Base-by-base conservation (phyloP, 2,113 vertebrate genomes). In the Gasterosteus aculeatus region DNA sequence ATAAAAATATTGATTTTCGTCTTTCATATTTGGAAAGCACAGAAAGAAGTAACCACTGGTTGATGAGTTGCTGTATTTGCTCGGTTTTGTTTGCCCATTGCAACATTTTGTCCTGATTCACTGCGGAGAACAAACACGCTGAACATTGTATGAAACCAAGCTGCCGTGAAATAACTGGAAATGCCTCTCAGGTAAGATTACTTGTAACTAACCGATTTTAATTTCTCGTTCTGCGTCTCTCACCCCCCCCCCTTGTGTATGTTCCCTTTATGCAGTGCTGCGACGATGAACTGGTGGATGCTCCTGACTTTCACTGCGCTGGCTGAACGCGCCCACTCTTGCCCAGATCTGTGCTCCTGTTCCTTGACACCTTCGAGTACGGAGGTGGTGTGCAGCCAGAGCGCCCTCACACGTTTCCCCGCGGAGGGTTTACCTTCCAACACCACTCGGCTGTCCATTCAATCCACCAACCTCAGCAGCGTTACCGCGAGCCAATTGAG, bases 391-490 rank as follows among this genome's bases (percentile, higher is more conserved):
- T 96, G 95, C 80, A 78, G 61, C 0, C 91, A 91, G 12, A 54
- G 84, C 3, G 69, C 87, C 3, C 90, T 95, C 0, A 76, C 61
- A 2, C 1, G 35, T 39, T 92, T 96, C 59, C 95, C 96, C 0
- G 1, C 1, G 0, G 0, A n/a, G 0, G 46, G 14, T 59, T 82
- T 96, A 51, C 92, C 95, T 0, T 10, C 69, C 10, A 67, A 88
- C 86, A 94, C 92, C 4, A 42, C 70, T 10, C 73, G 10, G 14
- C 68, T 97, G 18, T 91, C 90, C 0, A 82, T 96, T 68, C 95
- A 95, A 76, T 95, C 92, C 81, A 93, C 94, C 9, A 94, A 93
- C 12, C 42, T 96, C 68, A 82, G 85, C 14, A 3, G 4, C 16
- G 77, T 97, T 12, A 76, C 77, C 0, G 80, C 84, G 0, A 0